These are phyloP conservation scores for Peromyscus californicus DNA, from an alignment of 2,113 vertebrate genomes.

Conservation along the genomic window DNA sequence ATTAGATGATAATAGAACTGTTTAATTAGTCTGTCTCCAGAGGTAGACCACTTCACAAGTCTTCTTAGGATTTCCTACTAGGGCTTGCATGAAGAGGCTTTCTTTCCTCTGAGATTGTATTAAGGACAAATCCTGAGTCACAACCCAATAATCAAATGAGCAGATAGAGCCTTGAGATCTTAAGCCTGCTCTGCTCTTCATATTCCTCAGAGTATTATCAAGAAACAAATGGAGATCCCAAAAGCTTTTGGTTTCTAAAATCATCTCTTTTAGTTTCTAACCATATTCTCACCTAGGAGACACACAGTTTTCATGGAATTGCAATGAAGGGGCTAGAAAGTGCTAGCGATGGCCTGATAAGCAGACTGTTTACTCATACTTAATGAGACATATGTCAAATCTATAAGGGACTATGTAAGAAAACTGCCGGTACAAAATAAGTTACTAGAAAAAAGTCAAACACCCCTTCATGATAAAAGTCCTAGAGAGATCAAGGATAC, in stretches of 20 bases:
- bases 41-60: background rate
- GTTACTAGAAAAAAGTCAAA: too few relatives aligned
- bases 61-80: background rate
- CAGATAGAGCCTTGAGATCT: background rate
- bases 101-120: slow-evolving; percentile 37
- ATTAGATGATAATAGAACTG: slow-evolving; percentile 46
- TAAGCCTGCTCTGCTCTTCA: background rate
- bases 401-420: slow-evolving; percentile 19
- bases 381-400: background rate
- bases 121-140: slow-evolving; percentile 52
- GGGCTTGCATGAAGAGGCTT: background rate
- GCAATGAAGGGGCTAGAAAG: background rate
- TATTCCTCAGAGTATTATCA: background rate
- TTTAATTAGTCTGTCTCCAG: slow-evolving; percentile 57
- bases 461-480: too few relatives aligned
- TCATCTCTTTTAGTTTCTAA: slow-evolving; percentile 9
- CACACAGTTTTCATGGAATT: background rate
- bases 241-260: background rate
- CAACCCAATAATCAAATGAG: background rate
- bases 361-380: background rate
- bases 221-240: background rate
- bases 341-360: background rate
- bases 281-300: background rate
- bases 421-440: background rate
- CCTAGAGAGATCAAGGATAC: too few relatives aligned